phyloP scores from a whole-genome alignment of 92 coral and sea anemone genomes.

The Phenganax marumi region DNA sequence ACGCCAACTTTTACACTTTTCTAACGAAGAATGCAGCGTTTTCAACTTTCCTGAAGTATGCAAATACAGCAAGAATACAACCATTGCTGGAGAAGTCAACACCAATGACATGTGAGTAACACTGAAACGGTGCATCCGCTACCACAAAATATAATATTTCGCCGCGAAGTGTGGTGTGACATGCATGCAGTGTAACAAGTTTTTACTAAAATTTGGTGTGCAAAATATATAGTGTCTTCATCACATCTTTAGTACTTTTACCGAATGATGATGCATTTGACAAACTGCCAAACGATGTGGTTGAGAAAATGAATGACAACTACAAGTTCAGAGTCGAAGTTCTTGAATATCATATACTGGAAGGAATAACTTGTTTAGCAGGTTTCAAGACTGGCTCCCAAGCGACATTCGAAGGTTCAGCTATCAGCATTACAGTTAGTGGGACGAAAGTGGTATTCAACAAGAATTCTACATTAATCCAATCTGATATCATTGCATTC shows the following conservation, averaged over 20 bases:
- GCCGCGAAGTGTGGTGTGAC: too few species aligned
- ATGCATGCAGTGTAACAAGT: too few species aligned
- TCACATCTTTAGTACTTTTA: background rate
- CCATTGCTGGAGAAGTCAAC: background rate
- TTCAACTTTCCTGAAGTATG: slow-evolving; percentile 1
- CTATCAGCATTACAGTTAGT: slow-evolving; percentile 6
- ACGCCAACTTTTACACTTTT: background rate
- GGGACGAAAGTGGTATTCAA: slow-evolving; percentile 26
- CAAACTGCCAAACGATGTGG: slow-evolving; percentile 20
- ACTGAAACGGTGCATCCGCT: background rate
- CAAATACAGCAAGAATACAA: background rate
- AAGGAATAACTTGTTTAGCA: slow-evolving; percentile 9
- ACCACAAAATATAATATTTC: background rate
- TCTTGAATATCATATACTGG: slow-evolving; percentile 26
- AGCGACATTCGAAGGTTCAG: slow-evolving; percentile 1
- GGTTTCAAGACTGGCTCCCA: slow-evolving; percentile 22
- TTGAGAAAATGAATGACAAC: slow-evolving; percentile 16
- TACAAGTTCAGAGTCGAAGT: background rate
- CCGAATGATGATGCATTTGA: slow-evolving; percentile 35
- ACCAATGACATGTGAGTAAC: slow-evolving; percentile 22
- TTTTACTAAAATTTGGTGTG: background rate
- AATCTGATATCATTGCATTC: slow-evolving; percentile 34
- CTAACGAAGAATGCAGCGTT: slow-evolving; percentile 3
- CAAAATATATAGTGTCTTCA: background rate
- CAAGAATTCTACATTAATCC: slow-evolving; percentile 22